Percentiles rank a stretch among this genome's conserved stretches.
Evolutionary conservation across 2,113 vertebrate genomes (phyloP).

Genomic region (Poeciliopsis turrubarensis): DNA sequence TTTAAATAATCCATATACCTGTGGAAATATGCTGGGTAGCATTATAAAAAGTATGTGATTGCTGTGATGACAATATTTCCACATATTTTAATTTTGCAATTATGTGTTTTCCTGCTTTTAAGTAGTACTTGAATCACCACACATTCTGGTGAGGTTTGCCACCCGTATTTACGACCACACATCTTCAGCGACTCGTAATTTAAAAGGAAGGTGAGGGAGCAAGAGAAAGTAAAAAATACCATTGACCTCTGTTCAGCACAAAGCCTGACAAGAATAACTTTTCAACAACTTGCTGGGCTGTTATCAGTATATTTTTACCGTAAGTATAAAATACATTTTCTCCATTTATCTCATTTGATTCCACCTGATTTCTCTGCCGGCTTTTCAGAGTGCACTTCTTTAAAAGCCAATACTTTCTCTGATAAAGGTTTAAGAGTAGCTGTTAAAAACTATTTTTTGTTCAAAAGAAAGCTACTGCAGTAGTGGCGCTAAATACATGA

Average conservation of each 20-base stretch:
- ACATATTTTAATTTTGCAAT: neutral
- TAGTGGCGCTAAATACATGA: constrained; percentile 1
- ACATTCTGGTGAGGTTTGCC: neutral
- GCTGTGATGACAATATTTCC: too few species aligned
- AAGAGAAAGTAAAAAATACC: neutral
- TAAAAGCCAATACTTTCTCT: constrained; percentile 1
- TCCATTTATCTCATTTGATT: neutral
- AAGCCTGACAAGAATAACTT: constrained; percentile 28
- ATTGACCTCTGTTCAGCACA: constrained; percentile 12
- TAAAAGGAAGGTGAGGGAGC: constrained; percentile 13
- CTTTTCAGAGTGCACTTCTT: constrained; percentile 24
- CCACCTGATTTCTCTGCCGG: constrained; percentile 28
- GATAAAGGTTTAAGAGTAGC: constrained; percentile 1
- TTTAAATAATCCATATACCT: too few species aligned
- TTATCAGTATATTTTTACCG: constrained; percentile 18
- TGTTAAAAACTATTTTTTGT: neutral
- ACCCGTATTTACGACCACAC: neutral
- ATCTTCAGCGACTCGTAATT: constrained; percentile 12
- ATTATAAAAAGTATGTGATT: too few species aligned
- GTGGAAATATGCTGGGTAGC: too few species aligned
- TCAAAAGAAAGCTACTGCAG: constrained; percentile 7
- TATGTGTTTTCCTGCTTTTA: neutral
- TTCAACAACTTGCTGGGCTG: constrained; percentile 24
- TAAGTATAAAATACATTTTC: constrained; percentile 9
- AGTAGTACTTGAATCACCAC: neutral